These are phyloP conservation scores for Campylomormyrus numenius DNA, from an alignment of 2,113 vertebrate species.

Conservation along the genomic window DNA sequence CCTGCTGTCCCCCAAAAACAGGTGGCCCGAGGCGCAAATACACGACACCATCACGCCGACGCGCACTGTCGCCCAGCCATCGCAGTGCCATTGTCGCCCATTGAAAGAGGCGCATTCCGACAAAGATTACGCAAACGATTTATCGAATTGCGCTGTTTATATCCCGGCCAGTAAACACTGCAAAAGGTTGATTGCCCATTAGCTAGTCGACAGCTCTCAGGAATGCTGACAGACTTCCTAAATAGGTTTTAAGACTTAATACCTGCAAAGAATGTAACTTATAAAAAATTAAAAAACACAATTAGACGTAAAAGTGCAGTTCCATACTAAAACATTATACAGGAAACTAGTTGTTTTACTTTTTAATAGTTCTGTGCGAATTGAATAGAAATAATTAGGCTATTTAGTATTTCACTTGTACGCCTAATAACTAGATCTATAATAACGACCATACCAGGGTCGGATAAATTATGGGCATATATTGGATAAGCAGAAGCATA, in stretches of 20 bases:
- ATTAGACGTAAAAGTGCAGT: neutral
- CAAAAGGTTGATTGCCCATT: slow-evolving; percentile 15
- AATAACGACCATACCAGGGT: neutral
- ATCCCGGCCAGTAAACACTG: neutral
- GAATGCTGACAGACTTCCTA: neutral
- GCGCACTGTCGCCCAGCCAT: neutral
- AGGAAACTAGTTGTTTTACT: neutral
- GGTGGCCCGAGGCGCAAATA: slow-evolving; percentile 39
- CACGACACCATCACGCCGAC: neutral
- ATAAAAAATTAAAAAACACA: neutral
- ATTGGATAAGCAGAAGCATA: neutral
- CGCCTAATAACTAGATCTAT: neutral
- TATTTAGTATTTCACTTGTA: neutral
- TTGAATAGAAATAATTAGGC: neutral
- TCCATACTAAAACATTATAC: neutral
- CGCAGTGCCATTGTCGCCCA: slow-evolving; percentile 3
- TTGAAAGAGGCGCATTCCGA: slow-evolving; percentile 13
- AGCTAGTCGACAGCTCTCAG: neutral
- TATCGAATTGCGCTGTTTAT: slow-evolving; percentile 4
- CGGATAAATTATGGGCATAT: neutral
- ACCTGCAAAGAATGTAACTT: neutral
- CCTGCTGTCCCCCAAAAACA: slow-evolving; percentile 37
- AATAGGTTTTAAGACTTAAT: neutral
- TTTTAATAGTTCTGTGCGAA: neutral
- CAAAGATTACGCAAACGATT: slow-evolving; percentile 26